These are phyloP conservation scores for Silurus lanzhouensis DNA, from an alignment of 2,797 vertebrate species.

Conservation along the genomic window DNA sequence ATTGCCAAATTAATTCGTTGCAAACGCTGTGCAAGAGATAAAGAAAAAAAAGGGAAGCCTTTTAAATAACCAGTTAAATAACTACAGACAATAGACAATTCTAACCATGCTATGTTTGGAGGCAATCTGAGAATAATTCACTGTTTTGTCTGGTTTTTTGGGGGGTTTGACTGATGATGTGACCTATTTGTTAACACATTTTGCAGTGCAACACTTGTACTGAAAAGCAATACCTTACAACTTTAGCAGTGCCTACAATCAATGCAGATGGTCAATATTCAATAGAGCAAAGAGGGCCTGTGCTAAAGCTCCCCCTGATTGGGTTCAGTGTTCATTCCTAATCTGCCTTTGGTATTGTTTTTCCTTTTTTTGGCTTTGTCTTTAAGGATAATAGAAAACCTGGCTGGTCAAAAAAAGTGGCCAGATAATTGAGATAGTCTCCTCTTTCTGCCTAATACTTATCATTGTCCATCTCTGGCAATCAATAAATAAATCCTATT, in stretches of 20 bases:
- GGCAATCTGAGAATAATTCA: conserved; percentile 72
- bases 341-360: conserved; percentile 22
- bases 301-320: neutral
- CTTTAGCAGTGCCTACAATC: conserved; percentile 16
- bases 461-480: conserved; percentile 66
- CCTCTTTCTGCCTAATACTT: conserved; percentile 69
- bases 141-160: conserved; percentile 60
- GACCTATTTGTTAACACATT: conserved; percentile 39
- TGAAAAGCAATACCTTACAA: neutral
- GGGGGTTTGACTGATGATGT: conserved; percentile 63
- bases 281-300: conserved; percentile 27
- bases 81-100: conserved; percentile 63
- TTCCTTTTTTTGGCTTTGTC: neutral
- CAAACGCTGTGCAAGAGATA: conserved; percentile 72
- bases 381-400: conserved; percentile 41
- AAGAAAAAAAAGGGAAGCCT: conserved; percentile 35
- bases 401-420: conserved; percentile 61
- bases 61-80: conserved; percentile 47
- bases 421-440: conserved; percentile 72
- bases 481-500: conserved; percentile 68
- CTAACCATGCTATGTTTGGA: conserved; percentile 59
- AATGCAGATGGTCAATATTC: conserved; percentile 34
- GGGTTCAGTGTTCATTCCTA: conserved; percentile 36
- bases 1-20: conserved; percentile 96
- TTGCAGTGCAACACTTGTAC: conserved; percentile 4